Base-by-base conservation (phyloP, 1,140 invertebrate species). In the Ceratoteleas bidentatus region DNA sequence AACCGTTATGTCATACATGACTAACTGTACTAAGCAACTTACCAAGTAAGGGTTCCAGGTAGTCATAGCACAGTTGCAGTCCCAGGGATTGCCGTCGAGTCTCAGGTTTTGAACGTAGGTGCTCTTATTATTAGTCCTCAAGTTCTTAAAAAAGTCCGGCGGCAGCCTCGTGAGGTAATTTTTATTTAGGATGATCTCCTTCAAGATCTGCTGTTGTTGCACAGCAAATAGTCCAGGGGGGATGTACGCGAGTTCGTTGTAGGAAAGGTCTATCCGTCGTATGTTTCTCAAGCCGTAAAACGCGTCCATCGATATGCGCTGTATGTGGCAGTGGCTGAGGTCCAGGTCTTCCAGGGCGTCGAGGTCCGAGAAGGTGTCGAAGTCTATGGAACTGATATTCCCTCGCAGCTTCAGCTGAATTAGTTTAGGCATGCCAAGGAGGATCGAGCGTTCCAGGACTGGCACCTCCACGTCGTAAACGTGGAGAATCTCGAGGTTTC, bases 51-150 rank as follows among this genome's bases (percentile, higher is more conserved):
- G 92, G 83, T 94, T 92, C 94, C 94, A 95, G 43, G 91, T 91
- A 54, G 82, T 86, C 94, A 95, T 94, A 1, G 91, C 88, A 83
- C 95, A 96, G 40, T 92, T 92, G 82, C 95, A 96, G 70, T 95
- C 92, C 95, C 94, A 95, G 8, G 94, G 94, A 90, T 96, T 96
- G 7, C 92, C 90, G 79, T 94, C 93, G 47, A 94, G 84, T 58
- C 94, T 91, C 43, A 94, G 86, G 88, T 92, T 93, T 72, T 87
- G 72, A 58, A 89, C 53, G 7, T 85, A 50, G 15, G 72, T 40
- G 57, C 84, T 86, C 62, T 84, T 87, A 40, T 83, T 86, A 6
- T 84, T 57, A 3, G 92, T 83, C 0, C 91, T 90, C 53, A 93
- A 87, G 65, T 86, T 91, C 54, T 87, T 86, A 66, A 95, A 95